Base-by-base conservation (phyloP, 2,888 invertebrate genomes). In the Leptura quadrifasciata region DNA sequence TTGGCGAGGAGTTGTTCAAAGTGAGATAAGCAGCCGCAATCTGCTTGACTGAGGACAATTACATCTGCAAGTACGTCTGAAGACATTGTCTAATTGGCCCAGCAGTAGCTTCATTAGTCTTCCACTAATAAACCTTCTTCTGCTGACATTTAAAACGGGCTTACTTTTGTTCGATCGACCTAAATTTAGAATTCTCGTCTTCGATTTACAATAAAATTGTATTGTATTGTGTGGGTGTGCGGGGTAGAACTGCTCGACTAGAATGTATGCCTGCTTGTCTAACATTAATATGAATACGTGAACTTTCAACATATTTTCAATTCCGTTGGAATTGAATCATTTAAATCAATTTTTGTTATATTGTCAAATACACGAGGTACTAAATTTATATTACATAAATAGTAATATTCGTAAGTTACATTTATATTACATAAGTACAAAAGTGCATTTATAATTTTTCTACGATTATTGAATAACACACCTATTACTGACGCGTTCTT, bases 81-180 rank as follows among this genome's bases (percentile, higher is more conserved):
- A 78, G 78, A 75, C 78, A 64, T 73, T 77, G 78, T 75, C 76
- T 80, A 80, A 80, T 80, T 80, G 80, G 78, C 76, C 76, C 77
- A 78, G 76, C 75, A 78, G 78, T 78, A 75, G 78, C 80, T 75
- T 78, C 78, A 76, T 80, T 78, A 80, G 77, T 74, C 74, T 68
- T 63, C 72, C 72, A 64, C 79, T 79, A 79, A 79, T 78, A 79
- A 79, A 77, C 72, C 77, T 77, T 73, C 77, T 77, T 76, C 39
- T 68, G 73, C 65, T 78, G 79, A 79, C 79, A 58, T 76, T 78
- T 78, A 63, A 61, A 76, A 64, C 39, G 67, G 31, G 61, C 68
- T 54, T 57, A 64, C 54, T 35, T 20, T 35, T 20, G 52, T 65
- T 58, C 63, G 72, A 72, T 72, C 64, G 64, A 31, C 72, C 70